Base-by-base conservation (phyloP, 2,888 invertebrate genomes). In the Electrophaes corylata region DNA sequence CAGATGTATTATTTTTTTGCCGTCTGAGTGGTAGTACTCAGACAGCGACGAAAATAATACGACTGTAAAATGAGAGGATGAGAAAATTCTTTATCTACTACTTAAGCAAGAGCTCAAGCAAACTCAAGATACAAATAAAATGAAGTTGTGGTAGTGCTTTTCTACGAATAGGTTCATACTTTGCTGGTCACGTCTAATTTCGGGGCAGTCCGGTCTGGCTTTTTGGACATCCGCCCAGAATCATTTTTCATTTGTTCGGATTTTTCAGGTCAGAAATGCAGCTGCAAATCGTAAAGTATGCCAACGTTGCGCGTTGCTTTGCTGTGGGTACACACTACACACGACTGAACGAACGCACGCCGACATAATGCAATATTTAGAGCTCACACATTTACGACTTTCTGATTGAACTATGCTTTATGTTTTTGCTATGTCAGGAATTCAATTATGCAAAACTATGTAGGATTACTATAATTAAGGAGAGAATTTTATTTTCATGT, bases 291-390 rank as follows among this genome's bases (percentile, higher is more conserved):
- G 37, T 37, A 37, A 37, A 37, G 37, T 37, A 37, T 37, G 37
- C 37, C 37, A 37, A 37, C 37, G 10, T 37, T 16, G 37, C 37
- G 37, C 37, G 37, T 37, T 37, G 37, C 37, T 37, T 37, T 37
- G 16, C 37, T 37, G 37, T 37, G 37, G 16, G 37, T 37, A 37
- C 37, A 37, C 37, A 37, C 37, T 37, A 37, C 37, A 37, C 37
- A 37, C 37, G 37, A 37, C 8, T 37, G 37, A 37, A 37, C 16
- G 37, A 16, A 37, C 37, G 37, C 37, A 37, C 16, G 8, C 37
- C 10, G 37, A n/a, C n/a, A n/a, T 16, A 37, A 16, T 16, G 37
- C 37, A 37, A 16, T 37, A 37, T 37, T 16, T 37, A 37, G 16
- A 16, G 10, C 37, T 37, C 37, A 10, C 16, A 37, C 37, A 37